Evolutionary conservation across 2,888 invertebrate species (phyloP).

Genomic region (Heteromurus nitidus): DNA sequence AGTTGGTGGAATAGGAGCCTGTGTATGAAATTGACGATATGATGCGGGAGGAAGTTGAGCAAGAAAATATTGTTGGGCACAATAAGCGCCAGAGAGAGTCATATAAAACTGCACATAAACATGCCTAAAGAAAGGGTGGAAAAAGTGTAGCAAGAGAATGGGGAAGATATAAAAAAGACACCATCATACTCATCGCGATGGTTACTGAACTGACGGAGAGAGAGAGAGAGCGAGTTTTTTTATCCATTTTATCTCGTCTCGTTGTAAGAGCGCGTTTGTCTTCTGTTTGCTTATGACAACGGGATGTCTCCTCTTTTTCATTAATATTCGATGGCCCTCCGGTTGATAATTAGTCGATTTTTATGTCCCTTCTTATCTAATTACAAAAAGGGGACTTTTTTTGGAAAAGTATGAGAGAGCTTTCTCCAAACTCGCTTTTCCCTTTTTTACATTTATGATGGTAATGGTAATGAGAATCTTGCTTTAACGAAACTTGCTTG

Average conservation of each 20-base stretch:
- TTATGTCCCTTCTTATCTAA: slow-evolving; percentile 73
- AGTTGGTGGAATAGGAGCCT: no score
- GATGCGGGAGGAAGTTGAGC: no score
- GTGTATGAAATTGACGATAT: no score
- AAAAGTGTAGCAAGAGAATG: background rate
- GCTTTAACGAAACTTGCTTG: no score
- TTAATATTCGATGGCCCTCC: slow-evolving; percentile 74
- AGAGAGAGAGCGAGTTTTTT: slow-evolving; percentile 26
- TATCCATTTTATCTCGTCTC: slow-evolving; percentile 66
- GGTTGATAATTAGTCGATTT: slow-evolving; percentile 74
- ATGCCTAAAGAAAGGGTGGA: background rate
- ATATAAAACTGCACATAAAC: no score
- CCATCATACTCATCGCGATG: slow-evolving; percentile 22
- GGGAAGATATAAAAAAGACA: slow-evolving; percentile 10
- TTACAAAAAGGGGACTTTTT: slow-evolving; percentile 66
- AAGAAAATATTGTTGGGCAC: no score
- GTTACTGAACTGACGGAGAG: background rate
- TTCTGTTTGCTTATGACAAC: slow-evolving; percentile 66
- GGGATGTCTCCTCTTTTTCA: slow-evolving; percentile 73
- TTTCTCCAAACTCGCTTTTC: no score
- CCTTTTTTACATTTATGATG: slow-evolving; percentile 7
- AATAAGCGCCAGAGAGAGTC: no score
- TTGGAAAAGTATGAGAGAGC: no score
- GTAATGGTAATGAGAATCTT: slow-evolving; percentile 4
- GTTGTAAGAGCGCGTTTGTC: slow-evolving; percentile 30